Conservation (phyloP, 2,888 invertebrate species). For the Macrophya annulata region DNA sequence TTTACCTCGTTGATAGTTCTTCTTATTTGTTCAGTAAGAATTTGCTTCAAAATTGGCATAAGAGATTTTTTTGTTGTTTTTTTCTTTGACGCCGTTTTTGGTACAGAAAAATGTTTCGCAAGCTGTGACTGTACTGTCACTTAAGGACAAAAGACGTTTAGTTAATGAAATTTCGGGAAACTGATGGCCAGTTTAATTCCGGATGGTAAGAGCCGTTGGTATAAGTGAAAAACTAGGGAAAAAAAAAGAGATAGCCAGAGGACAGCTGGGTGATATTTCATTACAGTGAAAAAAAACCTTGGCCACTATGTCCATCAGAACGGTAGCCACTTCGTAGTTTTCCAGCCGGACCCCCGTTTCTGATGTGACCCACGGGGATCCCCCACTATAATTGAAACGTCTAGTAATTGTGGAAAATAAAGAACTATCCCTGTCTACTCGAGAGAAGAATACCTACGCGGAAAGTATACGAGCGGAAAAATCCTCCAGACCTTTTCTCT, state of each 20-base stretch:
- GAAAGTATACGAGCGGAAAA: slow-evolving; percentile 30
- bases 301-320: slow-evolving; percentile 31
- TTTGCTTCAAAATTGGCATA: no score
- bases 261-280: slow-evolving; percentile 42
- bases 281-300: slow-evolving; percentile 20
- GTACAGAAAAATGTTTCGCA: not conserved
- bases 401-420: slow-evolving; percentile 54
- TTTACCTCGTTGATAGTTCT: no score
- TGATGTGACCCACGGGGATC: slow-evolving; percentile 53
- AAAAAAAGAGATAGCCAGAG: not conserved
- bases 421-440: slow-evolving; percentile 42
- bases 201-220: not conserved
- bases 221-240: not conserved
- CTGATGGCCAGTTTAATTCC: slow-evolving; percentile 21
- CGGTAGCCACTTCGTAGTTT: slow-evolving; percentile 5
- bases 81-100: no score
- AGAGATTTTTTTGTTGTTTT: no score
- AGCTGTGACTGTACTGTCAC: not conserved
- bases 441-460: slow-evolving; percentile 32
- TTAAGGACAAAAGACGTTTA: not conserved
- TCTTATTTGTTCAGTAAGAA: no score
- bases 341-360: not conserved
- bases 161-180: not conserved
- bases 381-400: slow-evolving; percentile 54
- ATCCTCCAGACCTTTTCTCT: not conserved